These are phyloP conservation scores for Microctonus aethiopoides DNA, from an alignment of 2,888 invertebrate genomes.

Conservation along the genomic window DNA sequence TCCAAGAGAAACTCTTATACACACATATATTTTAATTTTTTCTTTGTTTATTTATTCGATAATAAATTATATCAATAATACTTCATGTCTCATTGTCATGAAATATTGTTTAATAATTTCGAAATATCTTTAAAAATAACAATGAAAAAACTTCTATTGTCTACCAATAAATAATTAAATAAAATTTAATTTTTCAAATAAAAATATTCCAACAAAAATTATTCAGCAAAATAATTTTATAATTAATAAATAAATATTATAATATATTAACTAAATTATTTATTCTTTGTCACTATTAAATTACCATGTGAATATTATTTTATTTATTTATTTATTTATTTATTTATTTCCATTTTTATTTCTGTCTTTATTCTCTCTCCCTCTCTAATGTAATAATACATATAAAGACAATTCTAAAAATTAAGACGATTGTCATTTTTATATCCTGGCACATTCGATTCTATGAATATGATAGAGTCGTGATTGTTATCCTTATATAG, in stretches of 20 bases:
- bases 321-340: not conserved
- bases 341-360: no score
- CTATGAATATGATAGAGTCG: conserved; percentile 14
- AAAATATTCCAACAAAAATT: no score
- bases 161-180: no score
- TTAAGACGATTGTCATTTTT: conserved; percentile 11
- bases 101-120: no score
- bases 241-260: not conserved
- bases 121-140: no score
- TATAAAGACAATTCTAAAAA: not conserved
- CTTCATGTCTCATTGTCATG: not conserved
- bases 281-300: not conserved
- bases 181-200: no score
- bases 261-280: not conserved
- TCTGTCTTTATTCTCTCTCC: no score
- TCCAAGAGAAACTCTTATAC: not conserved
- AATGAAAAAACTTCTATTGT: no score
- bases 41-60: no score
- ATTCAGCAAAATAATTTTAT: not conserved
- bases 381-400: not conserved
- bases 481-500: conserved; percentile 11
- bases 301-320: not conserved
- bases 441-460: conserved; percentile 1
- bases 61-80: not conserved
- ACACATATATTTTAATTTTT: not conserved